Evolutionary conservation across 2,888 invertebrate genomes (phyloP), one percentile per base, ranked within the genome.

Genomic region (Perizoma flavofasciatum): DNA sequence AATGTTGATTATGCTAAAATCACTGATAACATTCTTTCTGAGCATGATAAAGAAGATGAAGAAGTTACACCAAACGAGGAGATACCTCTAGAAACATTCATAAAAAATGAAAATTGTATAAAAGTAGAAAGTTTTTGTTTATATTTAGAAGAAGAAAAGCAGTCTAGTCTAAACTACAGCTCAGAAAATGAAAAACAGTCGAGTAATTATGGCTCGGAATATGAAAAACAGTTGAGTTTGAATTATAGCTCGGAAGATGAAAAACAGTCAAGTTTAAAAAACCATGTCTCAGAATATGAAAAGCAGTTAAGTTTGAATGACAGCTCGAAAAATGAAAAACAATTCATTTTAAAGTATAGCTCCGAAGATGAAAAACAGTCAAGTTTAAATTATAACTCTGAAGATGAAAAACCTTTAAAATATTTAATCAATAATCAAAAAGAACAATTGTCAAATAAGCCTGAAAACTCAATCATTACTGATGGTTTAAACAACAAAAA

Each of bases 161-260:
- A 22, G 22, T 22, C 22, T 22, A 35, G 40, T 5, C 44, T 33
- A 6, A 52, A 48, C 11, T 54, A 64, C n/a, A 45, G 33, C 39
- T 45, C 22, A 1, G 70, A 68, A 6, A 67, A 71, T 47, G 70
- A 72, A 55, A 68, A 62, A 59, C 3, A 22, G 1, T 22, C 22
- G 3, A 22, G 22, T 22, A 22, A 22, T 3, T 3, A 22, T 22
- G 22, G 1, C 22, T 22, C 22, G 3, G 22, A 22, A 22, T 22
- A 22, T 22, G 22, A 22, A 22, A 22, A 22, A 22, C 22, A 22
- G 22, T 22, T 3, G 1, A 35, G 40, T 5, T 44, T 33, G 5
- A 52, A 48, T 32, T 54, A 64, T 8, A 45, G 33, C 39, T 45
- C 22, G 3, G 70, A 68, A 6, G 68, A 71, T 47, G 70, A 72